These are phyloP conservation scores for Phyllostomus hastatus DNA, from an alignment of 2,113 vertebrate genomes.

Conservation along the genomic window DNA sequence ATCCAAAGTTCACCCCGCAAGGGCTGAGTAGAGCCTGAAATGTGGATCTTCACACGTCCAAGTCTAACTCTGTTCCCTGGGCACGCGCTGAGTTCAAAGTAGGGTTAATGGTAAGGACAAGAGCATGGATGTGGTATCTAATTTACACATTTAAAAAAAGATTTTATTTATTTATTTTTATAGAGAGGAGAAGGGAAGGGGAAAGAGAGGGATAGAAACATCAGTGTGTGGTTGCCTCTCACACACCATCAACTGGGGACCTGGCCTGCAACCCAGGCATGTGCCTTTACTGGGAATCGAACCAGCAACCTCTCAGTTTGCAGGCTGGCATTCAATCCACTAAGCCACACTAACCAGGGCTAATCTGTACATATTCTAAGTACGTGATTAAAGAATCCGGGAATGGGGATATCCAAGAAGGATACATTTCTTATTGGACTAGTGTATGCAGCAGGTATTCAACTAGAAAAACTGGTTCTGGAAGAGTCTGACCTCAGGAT, in stretches of 20 bases:
- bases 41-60: not conserved
- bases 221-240: too few species aligned
- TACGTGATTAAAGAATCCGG: not conserved
- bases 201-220: too few species aligned
- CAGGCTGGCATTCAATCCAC: too few species aligned
- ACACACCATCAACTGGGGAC: too few species aligned
- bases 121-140: not conserved
- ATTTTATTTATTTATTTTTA: too few species aligned
- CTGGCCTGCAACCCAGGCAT: too few species aligned
- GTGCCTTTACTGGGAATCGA: too few species aligned
- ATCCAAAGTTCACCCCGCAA: not conserved
- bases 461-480: not conserved
- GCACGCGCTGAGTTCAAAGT: not conserved
- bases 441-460: not conserved
- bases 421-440: not conserved
- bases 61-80: not conserved
- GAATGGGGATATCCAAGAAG: not conserved
- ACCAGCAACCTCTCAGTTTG: too few species aligned
- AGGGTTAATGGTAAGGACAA: not conserved
- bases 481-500: not conserved
- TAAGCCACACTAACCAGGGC: too few species aligned
- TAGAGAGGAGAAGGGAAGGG: too few species aligned
- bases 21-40: not conserved
- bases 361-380: not conserved
- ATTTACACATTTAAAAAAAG: not conserved